These are phyloP conservation scores for Hydrotaea diabolus DNA, from an alignment of 2,888 invertebrate species.

Conservation along the genomic window DNA sequence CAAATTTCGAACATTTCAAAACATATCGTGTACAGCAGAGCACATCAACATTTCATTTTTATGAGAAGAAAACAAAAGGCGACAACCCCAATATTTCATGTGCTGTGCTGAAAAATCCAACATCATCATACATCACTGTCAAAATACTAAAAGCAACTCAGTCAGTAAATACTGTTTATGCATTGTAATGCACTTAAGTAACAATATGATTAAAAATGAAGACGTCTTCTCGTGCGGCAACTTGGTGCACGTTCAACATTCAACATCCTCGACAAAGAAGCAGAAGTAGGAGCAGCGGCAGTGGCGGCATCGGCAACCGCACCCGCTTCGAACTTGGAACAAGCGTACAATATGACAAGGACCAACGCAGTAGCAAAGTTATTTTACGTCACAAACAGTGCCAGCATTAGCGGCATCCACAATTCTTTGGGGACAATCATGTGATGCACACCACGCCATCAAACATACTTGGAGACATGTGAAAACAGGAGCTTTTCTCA, in stretches of 20 bases:
- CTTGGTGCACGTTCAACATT: neutral
- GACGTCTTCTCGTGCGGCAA: slow-evolving; percentile 17
- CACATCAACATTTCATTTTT: slow-evolving; percentile 6
- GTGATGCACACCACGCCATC: neutral
- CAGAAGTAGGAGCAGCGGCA: neutral
- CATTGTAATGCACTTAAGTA: slow-evolving; percentile 67
- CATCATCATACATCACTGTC: slow-evolving; percentile 67
- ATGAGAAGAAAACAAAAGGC: slow-evolving; percentile 13
- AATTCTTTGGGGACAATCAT: slow-evolving; percentile 12
- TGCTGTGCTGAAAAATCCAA: slow-evolving; percentile 5
- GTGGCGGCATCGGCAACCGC: slow-evolving; percentile 50
- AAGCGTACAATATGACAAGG: neutral
- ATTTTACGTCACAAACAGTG: slow-evolving; percentile 18
- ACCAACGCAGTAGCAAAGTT: neutral
- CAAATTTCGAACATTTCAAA: too few relatives aligned
- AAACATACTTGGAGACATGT: too few relatives aligned
- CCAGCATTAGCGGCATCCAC: slow-evolving; percentile 13
- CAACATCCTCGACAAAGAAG: neutral
- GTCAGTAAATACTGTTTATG: slow-evolving; percentile 49
- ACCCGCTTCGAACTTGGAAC: neutral
- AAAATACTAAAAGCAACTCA: slow-evolving; percentile 50
- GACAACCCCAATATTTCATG: slow-evolving; percentile 10
- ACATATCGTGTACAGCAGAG: neutral
- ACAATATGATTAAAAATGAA: slow-evolving; percentile 67
- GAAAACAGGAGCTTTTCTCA: too few relatives aligned